These are phyloP conservation scores for Regulus satrapa DNA, from an alignment of 2,113 vertebrate genomes.

Conservation along the genomic window DNA sequence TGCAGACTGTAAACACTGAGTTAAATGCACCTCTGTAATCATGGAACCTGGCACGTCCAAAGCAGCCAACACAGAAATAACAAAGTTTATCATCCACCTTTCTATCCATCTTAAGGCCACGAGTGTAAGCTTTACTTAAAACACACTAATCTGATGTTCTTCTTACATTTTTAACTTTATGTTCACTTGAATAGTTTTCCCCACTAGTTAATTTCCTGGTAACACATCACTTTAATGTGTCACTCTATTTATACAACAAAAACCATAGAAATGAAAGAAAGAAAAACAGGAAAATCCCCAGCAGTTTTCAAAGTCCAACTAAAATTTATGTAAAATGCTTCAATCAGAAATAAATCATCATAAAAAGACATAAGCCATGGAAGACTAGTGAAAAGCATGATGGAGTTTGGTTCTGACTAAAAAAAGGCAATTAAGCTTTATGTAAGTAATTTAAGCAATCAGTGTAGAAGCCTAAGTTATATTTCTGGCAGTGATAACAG, in stretches of 20 bases:
- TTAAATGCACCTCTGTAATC: neutral
- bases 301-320: neutral
- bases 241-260: neutral
- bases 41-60: neutral
- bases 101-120: neutral
- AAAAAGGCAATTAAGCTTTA: neutral
- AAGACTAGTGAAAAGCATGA: neutral
- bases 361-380: slow-evolving; percentile 8
- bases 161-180: neutral
- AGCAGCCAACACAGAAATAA: neutral
- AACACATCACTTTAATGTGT: neutral
- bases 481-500: neutral
- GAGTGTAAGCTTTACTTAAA: slow-evolving; percentile 2
- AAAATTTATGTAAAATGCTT: neutral
- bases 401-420: neutral
- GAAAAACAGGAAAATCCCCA: neutral
- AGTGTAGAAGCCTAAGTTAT: slow-evolving; percentile 2
- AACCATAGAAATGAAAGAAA: neutral
- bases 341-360: neutral
- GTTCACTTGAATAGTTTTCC: neutral
- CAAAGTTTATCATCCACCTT: neutral
- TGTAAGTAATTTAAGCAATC: slow-evolving; percentile 30
- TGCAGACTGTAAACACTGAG: neutral
- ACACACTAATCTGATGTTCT: neutral
- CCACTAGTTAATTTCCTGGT: neutral